A percentile compares a stretch with the other conserved stretches of the same genome.
Conservation (phyloP, 2,113 vertebrate genomes). For the Dromiciops gliroides region DNA sequence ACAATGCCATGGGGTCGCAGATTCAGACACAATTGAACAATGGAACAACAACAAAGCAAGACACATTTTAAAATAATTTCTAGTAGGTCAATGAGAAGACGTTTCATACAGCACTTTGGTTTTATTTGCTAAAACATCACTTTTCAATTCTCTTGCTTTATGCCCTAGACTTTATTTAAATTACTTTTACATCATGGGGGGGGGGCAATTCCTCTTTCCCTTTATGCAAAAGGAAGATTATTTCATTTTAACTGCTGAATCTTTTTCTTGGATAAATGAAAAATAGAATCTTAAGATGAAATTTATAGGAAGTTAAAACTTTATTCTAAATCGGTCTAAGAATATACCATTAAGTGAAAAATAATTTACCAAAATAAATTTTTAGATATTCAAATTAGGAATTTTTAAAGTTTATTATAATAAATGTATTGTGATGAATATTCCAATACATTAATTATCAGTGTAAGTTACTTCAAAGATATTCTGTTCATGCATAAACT, state of each 20-base stretch:
- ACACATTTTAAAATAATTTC: slow-evolving; percentile 48
- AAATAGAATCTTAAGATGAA: slow-evolving; percentile 50
- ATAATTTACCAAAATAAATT: slow-evolving; percentile 32
- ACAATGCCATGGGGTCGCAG: too few species aligned
- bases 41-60: background rate
- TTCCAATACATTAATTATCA: slow-evolving; percentile 24
- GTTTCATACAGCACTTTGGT: background rate
- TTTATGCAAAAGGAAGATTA: background rate
- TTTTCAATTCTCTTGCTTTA: slow-evolving; percentile 30
- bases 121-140: slow-evolving; percentile 19
- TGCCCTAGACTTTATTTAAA: slow-evolving; percentile 18
- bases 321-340: slow-evolving; percentile 10
- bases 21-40: background rate
- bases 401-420: background rate
- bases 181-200: background rate
- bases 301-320: background rate
- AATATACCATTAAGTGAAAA: background rate
- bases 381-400: background rate
- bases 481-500: slow-evolving; percentile 14
- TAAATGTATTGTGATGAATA: slow-evolving; percentile 11
- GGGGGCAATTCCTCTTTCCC: background rate
- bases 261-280: slow-evolving; percentile 17
- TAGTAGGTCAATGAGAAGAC: background rate
- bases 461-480: slow-evolving; percentile 27
- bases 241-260: background rate